Base-by-base conservation (phyloP, 2,888 invertebrate species). In the Caenorhabditis parvicauda region DNA sequence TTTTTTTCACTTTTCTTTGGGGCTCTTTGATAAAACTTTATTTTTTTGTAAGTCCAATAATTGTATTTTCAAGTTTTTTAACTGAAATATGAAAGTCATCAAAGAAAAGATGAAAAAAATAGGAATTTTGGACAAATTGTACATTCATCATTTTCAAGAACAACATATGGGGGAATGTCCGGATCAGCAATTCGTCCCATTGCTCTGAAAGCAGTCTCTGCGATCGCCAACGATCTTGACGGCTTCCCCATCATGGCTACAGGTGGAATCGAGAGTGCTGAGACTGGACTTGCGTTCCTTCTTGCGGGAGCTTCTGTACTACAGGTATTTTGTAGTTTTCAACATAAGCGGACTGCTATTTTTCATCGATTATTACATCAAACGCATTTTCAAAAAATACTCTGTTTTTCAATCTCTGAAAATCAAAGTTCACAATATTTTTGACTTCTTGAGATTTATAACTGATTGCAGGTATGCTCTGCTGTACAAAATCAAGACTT, bases 401-500 rank as follows among this genome's bases (percentile, higher is more conserved):
- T n/a, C 25, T 6, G 25, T 19, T 17, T 41, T 17, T 7, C 9
- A 41, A 41, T 17, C 42, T 17, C 9, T 17, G 9, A 41, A 9
- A 14, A 19, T 14, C 17, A 45, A 21, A 45, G 24, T 19, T 9
- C 17, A 12, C 12, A 17, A 45, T 24, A 45, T 7, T 27, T 12
- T 12, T 41, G 9, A 17, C 9, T 41, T 22, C n/a, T 22, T 17
- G 28, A 27, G n/a, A n/a, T n/a, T n/a, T n/a, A n/a, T n/a, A n/a
- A n/a, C n/a, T n/a, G n/a, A n/a, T n/a, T 48, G 19, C 75, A 90
- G 89, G 87, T 94, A 54, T 91, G 96, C 83, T 95, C 94, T 75
- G 91, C 96, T 0, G 87, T 98, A 21, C 96, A 98, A 83, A 98
- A 98, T 84, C 96, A 98, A 84, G 96, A 98, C 83, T 98, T 94